These are phyloP conservation scores for Colletes latitarsis DNA, from an alignment of 1,140 invertebrate genomes.

Conservation along the genomic window DNA sequence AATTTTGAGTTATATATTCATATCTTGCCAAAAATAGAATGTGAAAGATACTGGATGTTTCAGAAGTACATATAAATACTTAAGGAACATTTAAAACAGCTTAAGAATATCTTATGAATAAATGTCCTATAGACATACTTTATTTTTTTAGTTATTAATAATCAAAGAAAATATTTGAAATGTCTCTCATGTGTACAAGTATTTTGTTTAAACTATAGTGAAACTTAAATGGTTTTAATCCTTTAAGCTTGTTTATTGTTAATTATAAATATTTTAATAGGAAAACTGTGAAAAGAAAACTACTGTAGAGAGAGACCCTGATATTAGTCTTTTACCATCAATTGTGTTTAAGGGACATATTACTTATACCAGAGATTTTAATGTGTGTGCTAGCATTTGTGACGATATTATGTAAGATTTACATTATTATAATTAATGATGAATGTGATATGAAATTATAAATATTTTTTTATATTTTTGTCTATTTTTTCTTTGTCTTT, in stretches of 20 bases:
- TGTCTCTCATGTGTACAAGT: no score
- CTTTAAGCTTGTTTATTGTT: constrained; percentile 12
- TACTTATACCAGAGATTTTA: constrained; percentile 80
- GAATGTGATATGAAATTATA: neutral
- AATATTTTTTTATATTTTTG: constrained; percentile 15
- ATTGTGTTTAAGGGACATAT: constrained; percentile 81
- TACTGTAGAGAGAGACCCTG: constrained; percentile 7
- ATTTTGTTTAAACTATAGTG: neutral
- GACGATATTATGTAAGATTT: constrained; percentile 81
- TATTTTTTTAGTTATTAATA: no score
- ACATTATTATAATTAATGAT: constrained; percentile 11
- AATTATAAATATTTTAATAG: constrained; percentile 35
- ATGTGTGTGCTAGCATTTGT: constrained; percentile 80
- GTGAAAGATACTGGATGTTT: no score
- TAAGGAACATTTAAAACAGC: no score
- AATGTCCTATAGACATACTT: no score
- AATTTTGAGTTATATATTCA: neutral
- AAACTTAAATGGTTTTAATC: neutral
- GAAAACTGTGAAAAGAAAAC: constrained; percentile 27
- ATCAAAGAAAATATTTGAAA: no score
- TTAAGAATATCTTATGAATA: no score
- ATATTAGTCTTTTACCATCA: constrained; percentile 64
- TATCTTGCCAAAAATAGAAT: no score
- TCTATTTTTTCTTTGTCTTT: constrained; percentile 36
- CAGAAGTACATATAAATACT: no score